These are phyloP conservation scores for Aricia artaxerxes DNA, from an alignment of 2,888 invertebrate species.

Conservation along the genomic window DNA sequence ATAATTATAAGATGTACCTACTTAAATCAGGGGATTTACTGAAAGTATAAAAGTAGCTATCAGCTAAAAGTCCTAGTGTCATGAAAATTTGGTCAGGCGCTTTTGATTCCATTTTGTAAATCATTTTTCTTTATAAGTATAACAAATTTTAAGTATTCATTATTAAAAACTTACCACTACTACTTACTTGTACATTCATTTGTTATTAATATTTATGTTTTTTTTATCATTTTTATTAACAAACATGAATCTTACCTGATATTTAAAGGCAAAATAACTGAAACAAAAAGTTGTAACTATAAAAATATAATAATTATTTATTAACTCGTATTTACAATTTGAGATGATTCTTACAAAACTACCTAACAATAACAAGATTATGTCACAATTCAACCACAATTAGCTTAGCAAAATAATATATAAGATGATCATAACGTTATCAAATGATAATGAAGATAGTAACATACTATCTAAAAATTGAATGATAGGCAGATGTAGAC, in stretches of 20 bases:
- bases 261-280: background rate
- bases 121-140: background rate
- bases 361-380: background rate
- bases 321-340: background rate
- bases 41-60: background rate
- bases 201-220: background rate
- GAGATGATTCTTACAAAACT: background rate
- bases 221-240: background rate
- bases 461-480: background rate
- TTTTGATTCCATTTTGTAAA: background rate
- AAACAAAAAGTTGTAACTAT: background rate
- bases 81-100: background rate
- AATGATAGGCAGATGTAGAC: no score
- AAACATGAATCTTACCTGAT: background rate
- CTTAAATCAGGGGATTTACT: background rate
- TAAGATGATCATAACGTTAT: no score
- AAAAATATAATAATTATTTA: background rate
- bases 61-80: background rate
- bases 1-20: no score
- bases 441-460: no score
- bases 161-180: no score
- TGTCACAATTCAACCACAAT: no score
- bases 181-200: no score
- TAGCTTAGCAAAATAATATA: no score
- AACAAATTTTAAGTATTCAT: no score